These are phyloP conservation scores for Mycogona germanica DNA, from an alignment of 2,888 invertebrate species.

Conservation along the genomic window DNA sequence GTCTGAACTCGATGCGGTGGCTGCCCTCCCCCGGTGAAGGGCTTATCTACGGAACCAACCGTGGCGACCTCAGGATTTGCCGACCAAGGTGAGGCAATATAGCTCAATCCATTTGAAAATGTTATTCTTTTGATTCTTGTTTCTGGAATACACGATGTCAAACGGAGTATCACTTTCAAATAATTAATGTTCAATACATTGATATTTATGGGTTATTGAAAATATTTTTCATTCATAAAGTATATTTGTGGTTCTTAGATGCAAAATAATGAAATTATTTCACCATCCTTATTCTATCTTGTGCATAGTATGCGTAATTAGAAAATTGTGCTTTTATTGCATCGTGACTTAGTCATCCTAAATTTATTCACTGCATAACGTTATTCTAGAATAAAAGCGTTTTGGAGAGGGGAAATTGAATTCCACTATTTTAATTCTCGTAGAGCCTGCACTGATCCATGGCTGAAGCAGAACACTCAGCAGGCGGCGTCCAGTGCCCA, in stretches of 20 bases:
- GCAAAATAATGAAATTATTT: too few species aligned
- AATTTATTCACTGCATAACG: too few species aligned
- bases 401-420: not conserved
- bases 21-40: slow-evolving; percentile 71
- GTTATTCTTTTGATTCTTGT: too few species aligned
- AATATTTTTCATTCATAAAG: not conserved
- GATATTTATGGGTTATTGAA: not conserved
- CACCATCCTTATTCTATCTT: too few species aligned
- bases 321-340: too few species aligned
- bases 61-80: slow-evolving; percentile 49
- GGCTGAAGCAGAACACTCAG: slow-evolving; percentile 4
- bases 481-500: not conserved
- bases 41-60: slow-evolving; percentile 71
- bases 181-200: not conserved
- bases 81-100: slow-evolving; percentile 19
- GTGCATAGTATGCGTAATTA: too few species aligned
- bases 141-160: too few species aligned
- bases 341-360: too few species aligned
- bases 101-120: not conserved
- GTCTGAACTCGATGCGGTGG: slow-evolving; percentile 74
- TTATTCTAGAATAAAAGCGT: not conserved
- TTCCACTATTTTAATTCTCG: not conserved
- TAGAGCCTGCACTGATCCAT: slow-evolving; percentile 8
- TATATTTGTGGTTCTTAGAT: too few species aligned
- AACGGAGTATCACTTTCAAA: not conserved